Base-by-base conservation (phyloP, 1,140 invertebrate species). In the Steinernema feltiae region DNA sequence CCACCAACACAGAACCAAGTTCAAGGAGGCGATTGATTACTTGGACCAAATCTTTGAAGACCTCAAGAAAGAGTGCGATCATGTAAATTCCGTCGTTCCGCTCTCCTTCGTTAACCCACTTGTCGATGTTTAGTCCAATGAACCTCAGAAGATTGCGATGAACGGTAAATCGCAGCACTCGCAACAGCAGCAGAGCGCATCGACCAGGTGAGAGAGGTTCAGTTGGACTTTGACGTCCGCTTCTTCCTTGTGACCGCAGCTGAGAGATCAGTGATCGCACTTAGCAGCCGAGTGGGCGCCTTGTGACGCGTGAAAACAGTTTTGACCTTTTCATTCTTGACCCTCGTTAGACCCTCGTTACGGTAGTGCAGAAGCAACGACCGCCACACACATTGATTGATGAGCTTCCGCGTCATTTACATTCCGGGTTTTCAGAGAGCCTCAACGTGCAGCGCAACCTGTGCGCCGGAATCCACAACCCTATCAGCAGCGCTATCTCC, bases 1-100 rank as follows among this genome's bases (percentile, higher is more conserved):
- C 35, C 85, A 85, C 48, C 85, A 86, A 53, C 80, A 83, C 71
- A 41, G 83, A 63, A 78, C 53, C 71, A 85, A 85, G 71, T 85
- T 85, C 81, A 85, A 85, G 75, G 84, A 85, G 69, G 84, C 84
- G 32, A 86, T 85, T 72, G 84, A 85, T 63, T 85, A 85, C 70
- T 74, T 85, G 48, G 84, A 85, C 48, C 83, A 85, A 71, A 85
- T 85, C 29, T 86, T 86, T 69, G 84, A 85, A 70, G 84, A 85
- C 76, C 75, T 85, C 70, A 82, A 85, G 48, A 81, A 81, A 71
- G 83, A 84, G 41, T 72, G 74, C 31, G 81, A 82, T 46, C 78
- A 29, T 63, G 53, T 63, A 63, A 63, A n/a, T 63, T 27, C 35
- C 35, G 24, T 3, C 53, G 24, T 7, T 15, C 24, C 53, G 7